Base-by-base conservation (phyloP, 1,140 invertebrate species). In the Drosophila nasuta region DNA sequence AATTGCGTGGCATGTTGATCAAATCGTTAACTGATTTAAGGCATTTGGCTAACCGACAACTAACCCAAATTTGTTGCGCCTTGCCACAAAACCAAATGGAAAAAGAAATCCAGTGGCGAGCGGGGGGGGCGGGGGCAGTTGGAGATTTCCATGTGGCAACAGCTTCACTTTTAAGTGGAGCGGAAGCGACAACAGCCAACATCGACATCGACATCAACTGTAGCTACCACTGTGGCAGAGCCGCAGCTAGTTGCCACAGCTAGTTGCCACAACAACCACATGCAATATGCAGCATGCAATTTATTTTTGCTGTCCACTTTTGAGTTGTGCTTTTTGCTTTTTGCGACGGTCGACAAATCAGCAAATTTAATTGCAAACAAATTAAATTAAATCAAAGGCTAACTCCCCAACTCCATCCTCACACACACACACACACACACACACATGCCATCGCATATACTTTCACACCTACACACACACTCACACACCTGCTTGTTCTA, bases 21-120 rank as follows among this genome's bases (percentile, higher is more conserved):
- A 13, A 43, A 54, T 33, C 62, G 64, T 70, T 78, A 82, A 82
- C 69, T 75, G 75, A 77, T 78, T 82, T 82, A 82, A 74, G 81
- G 57, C n/a, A 20, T 10, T 46, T 20, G 11, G 54, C 54, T 17
- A 56, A 57, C 49, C 73, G 71, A 62, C 79, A 73, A 79, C 71
- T 79, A 82, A 82, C 75, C 75, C 54, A 75, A 65, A 79, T 82
- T 54, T 49, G 48, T 41, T 17, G 63, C 30, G 5, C 33, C 48
- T 38, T 70, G 25, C 52, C 35, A 5, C 13, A 67, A 17, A 35
- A 43, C n/a, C n/a, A 43, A 3, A 11, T 41, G 38, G 10, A 25
- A 25, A 25, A 25, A 25, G 20, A 25, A 25, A 25, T 25, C 20
- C 35, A 1, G 0, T 8, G 35, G 38, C 11, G 0, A 11, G 38